These are phyloP conservation scores for Pelochelys cantorii DNA, from an alignment of 2,797 vertebrate species.

Conservation along the genomic window DNA sequence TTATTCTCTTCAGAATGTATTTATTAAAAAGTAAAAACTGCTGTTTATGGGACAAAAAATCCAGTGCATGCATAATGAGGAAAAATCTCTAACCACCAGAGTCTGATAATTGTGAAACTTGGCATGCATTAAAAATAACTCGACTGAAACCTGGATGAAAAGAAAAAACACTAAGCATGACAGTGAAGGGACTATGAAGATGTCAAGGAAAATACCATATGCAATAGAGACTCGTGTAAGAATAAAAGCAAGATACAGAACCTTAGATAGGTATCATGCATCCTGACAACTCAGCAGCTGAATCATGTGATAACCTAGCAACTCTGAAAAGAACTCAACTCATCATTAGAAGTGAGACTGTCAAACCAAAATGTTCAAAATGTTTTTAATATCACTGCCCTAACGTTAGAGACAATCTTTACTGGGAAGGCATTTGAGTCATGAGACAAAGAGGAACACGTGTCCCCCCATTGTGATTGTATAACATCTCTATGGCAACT, in stretches of 20 bases:
- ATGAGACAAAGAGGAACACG: background rate
- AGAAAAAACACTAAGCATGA: background rate
- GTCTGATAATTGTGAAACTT: constrained; percentile 38
- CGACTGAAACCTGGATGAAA: constrained; percentile 16
- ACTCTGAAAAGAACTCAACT: background rate
- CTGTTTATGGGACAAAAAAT: constrained; percentile 26
- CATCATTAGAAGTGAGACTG: background rate
- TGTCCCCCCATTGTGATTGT: background rate
- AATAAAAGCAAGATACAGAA: background rate
- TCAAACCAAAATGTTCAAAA: background rate
- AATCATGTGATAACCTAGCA: background rate
- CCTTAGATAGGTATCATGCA: background rate
- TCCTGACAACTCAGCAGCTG: background rate
- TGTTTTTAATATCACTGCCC: background rate
- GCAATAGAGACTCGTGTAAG: background rate
- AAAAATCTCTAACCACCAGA: background rate
- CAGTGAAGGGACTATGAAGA: background rate
- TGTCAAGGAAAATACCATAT: background rate
- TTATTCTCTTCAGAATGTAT: constrained; percentile 38
- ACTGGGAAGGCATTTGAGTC: background rate
- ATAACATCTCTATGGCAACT: background rate
- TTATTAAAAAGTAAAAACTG: constrained; percentile 42
- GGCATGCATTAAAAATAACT: constrained; percentile 24
- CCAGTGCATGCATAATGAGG: constrained; percentile 19
- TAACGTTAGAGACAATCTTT: background rate